These are phyloP conservation scores for Cepphus grylle DNA, from an alignment of 2,113 vertebrate genomes.

Conservation along the genomic window DNA sequence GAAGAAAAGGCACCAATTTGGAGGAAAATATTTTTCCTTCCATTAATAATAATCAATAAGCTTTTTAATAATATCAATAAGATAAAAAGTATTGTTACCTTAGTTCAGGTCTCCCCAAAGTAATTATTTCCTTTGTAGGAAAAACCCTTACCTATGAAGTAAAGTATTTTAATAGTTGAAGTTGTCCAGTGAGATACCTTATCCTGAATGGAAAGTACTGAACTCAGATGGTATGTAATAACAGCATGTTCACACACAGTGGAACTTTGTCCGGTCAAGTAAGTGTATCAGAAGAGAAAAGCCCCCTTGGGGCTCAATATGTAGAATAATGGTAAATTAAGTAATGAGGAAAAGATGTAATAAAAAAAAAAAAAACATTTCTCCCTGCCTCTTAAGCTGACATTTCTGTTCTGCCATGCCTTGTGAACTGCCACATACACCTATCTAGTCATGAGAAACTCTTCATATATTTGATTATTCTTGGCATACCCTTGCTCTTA, in stretches of 20 bases:
- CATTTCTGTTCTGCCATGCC: background rate
- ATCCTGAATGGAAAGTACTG: background rate
- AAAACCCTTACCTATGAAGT: background rate
- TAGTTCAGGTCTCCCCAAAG: background rate
- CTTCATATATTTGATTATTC: background rate
- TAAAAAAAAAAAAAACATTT: background rate
- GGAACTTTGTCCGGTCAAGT: background rate
- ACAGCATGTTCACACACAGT: rapidly evolving
- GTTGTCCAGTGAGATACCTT: background rate
- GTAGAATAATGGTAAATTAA: background rate
- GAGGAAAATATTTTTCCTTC: background rate
- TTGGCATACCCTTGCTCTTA: background rate
- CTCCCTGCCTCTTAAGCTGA: background rate
- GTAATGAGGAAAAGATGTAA: background rate
- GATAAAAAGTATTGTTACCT: background rate
- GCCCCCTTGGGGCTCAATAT: background rate
- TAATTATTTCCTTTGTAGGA: background rate
- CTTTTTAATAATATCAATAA: background rate
- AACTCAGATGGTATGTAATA: background rate
- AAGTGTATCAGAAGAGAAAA: background rate
- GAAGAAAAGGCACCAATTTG: background rate
- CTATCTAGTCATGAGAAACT: background rate
- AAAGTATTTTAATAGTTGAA: background rate
- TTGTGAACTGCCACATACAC: background rate
- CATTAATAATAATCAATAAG: background rate